Percentiles rank a stretch among this genome's conserved stretches.
Conservation (phyloP, 2,797 vertebrate genomes). For the Geotrypetes seraphini region DNA sequence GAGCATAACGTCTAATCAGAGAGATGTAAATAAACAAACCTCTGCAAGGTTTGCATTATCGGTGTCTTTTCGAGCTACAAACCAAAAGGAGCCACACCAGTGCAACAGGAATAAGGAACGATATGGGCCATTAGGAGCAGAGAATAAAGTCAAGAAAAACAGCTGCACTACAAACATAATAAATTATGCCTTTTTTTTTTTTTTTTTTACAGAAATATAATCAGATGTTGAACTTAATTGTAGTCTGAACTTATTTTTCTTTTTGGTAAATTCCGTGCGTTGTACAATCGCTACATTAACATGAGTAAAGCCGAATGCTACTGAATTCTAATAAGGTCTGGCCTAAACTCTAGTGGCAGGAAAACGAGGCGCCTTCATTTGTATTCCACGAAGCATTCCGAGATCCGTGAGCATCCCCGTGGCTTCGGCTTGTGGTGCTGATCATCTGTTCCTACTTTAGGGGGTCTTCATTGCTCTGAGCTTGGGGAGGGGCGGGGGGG, state of each 20-base stretch:
- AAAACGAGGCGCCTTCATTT: slow-evolving; percentile 73
- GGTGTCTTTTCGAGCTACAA: slow-evolving; percentile 19
- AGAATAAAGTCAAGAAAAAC: slow-evolving; percentile 21
- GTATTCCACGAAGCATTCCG: slow-evolving; percentile 70
- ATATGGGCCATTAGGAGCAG: slow-evolving; percentile 22
- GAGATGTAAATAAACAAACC: not conserved
- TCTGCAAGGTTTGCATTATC: slow-evolving; percentile 13
- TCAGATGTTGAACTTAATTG: slow-evolving; percentile 27
- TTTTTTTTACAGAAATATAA: slow-evolving; percentile 39
- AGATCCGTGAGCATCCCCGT: slow-evolving; percentile 64
- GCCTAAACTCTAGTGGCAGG: slow-evolving; percentile 47
- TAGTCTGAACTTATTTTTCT: slow-evolving; percentile 1
- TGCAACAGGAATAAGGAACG: slow-evolving; percentile 9
- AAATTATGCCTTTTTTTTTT: slow-evolving; percentile 21
- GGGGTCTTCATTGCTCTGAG: slow-evolving; percentile 48
- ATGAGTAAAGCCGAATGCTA: slow-evolving; percentile 59
- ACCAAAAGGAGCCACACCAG: too few species aligned
- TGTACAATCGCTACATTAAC: slow-evolving; percentile 58
- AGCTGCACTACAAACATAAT: slow-evolving; percentile 22
- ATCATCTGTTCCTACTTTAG: slow-evolving; percentile 77
- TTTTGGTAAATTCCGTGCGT: slow-evolving; percentile 1
- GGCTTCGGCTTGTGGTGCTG: slow-evolving; percentile 70
- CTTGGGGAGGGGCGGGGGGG: slow-evolving; percentile 43
- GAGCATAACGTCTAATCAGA: slow-evolving; percentile 24
- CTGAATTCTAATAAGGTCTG: slow-evolving; percentile 65